phyloP scores from a whole-genome alignment of 2,888 invertebrate genomes.

The Rotaria sp. region DNA sequence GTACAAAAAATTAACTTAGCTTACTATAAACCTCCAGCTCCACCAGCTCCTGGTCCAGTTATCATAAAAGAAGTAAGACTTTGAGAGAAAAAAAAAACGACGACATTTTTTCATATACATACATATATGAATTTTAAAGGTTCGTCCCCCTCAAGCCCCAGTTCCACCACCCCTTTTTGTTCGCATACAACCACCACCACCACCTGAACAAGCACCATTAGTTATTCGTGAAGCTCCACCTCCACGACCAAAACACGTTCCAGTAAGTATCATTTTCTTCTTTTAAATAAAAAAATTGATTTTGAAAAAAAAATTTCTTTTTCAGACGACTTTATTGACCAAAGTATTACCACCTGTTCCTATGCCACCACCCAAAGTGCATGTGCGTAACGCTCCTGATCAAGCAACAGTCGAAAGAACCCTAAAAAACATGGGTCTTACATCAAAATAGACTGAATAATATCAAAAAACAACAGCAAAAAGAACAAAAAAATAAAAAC shows the following conservation, averaged over 20 bases:
- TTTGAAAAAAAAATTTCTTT: background rate
- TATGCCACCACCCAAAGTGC: background rate
- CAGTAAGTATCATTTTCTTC: background rate
- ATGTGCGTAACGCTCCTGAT: background rate
- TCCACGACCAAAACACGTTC: background rate
- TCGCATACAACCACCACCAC: constrained; percentile 18
- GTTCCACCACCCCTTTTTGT: constrained; percentile 28
- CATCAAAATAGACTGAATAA: background rate
- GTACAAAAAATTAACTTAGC: background rate
- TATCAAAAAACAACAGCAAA: background rate
- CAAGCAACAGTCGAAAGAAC: background rate
- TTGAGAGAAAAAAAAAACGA: background rate
- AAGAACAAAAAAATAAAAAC: background rate
- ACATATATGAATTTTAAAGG: background rate
- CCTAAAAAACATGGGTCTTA: background rate
- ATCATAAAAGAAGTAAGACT: background rate
- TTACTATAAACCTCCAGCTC: constrained; percentile 19
- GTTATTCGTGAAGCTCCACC: constrained; percentile 19
- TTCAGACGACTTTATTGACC: background rate
- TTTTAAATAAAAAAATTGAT: background rate
- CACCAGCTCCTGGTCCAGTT: constrained; percentile 15
- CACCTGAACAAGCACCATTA: constrained; percentile 4
- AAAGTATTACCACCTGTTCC: background rate
- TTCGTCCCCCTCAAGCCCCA: constrained; percentile 23
- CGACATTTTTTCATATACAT: background rate